Evolutionary conservation across 1,140 invertebrate species (phyloP).

Genomic region (Atta cephalotes): DNA sequence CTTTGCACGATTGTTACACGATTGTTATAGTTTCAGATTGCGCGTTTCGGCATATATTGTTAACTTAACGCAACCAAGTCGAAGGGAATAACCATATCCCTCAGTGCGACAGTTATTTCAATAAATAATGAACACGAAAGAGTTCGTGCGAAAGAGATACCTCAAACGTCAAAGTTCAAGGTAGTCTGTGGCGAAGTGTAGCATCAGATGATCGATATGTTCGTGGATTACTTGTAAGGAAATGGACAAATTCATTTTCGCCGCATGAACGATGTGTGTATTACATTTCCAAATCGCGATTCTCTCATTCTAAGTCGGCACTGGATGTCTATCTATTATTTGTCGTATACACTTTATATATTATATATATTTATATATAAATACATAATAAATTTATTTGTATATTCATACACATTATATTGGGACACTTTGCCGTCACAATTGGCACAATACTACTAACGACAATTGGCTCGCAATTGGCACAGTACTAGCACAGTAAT

Average conservation of each 20-base stretch:
- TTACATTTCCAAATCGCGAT: constrained; percentile 22
- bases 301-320: constrained; percentile 15
- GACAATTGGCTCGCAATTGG: constrained; percentile 42
- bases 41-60: constrained; percentile 53
- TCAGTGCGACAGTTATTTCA: constrained; percentile 65
- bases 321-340: constrained; percentile 20
- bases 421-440: not conserved
- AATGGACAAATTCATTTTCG: constrained; percentile 60
- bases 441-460: constrained; percentile 12
- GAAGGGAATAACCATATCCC: constrained; percentile 51
- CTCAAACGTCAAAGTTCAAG: constrained; percentile 79
- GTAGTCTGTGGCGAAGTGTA: constrained; percentile 66
- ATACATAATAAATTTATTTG: not conserved
- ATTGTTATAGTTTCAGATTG: constrained; percentile 59
- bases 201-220: constrained; percentile 71
- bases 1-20: constrained; percentile 47
- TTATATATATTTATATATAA: not conserved
- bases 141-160: constrained; percentile 71
- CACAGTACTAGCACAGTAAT: constrained; percentile 48
- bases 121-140: constrained; percentile 74
- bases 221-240: constrained; percentile 61
- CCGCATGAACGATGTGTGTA: constrained; percentile 38
- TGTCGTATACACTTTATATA: not conserved
- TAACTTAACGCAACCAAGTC: constrained; percentile 55
- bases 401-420: constrained; percentile 1